Conservation (phyloP, 2,797 vertebrate genomes). For the Sciurus carolinensis region DNA sequence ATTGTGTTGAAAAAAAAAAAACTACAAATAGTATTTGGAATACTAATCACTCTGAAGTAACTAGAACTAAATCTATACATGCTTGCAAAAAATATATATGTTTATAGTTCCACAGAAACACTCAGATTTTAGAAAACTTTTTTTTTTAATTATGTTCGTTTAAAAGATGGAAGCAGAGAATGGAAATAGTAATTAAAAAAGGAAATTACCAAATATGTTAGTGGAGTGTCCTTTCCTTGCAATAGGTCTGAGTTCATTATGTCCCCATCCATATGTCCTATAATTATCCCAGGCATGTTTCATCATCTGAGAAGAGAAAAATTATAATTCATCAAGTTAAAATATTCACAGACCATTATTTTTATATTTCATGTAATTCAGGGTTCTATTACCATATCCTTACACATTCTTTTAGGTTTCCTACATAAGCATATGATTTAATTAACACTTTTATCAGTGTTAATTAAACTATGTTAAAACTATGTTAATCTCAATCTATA, state of each 20-base stretch:
- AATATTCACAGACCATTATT: slow-evolving; percentile 55
- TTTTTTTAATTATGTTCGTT: no score
- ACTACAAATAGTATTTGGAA: neutral
- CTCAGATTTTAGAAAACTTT: neutral
- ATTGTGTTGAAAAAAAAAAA: neutral
- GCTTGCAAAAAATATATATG: neutral
- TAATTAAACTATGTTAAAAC: no score
- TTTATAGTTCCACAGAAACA: slow-evolving; percentile 28
- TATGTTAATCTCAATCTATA: neutral
- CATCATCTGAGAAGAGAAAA: slow-evolving; percentile 95
- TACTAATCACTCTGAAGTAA: slow-evolving; percentile 7
- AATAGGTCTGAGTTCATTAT: slow-evolving; percentile 99
- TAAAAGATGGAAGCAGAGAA: slow-evolving; percentile 41
- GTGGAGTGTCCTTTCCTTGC: slow-evolving; percentile 99
- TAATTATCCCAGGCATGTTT: slow-evolving; percentile 99
- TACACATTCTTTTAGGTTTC: slow-evolving; percentile 10
- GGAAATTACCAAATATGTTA: slow-evolving; percentile 97
- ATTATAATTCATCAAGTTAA: slow-evolving; percentile 47
- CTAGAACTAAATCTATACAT: slow-evolving; percentile 41
- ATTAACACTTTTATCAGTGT: slow-evolving; percentile 1
- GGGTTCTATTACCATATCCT: neutral
- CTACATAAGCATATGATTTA: neutral
- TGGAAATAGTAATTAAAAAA: slow-evolving; percentile 48
- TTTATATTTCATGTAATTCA: slow-evolving; percentile 27
- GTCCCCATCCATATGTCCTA: slow-evolving; percentile 98